Conservation (phyloP, 2,797 vertebrate species). For the Cossypha dichroa region DNA sequence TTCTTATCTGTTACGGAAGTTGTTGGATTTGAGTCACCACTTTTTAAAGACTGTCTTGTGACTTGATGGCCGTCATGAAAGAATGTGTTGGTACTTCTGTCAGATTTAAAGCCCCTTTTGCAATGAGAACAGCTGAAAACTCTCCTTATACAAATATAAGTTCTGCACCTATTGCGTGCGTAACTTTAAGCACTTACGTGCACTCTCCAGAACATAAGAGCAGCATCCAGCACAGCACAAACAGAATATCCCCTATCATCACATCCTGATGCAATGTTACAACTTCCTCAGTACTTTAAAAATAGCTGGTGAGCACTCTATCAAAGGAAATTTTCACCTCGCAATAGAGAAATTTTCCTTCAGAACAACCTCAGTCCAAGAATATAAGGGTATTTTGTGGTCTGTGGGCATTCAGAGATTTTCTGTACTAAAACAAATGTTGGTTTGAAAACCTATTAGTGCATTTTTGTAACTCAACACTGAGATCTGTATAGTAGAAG, state of each 20-base stretch:
- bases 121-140: neutral
- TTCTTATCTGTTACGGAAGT: constrained; percentile 3
- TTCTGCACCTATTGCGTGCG: neutral
- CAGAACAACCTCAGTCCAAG: neutral
- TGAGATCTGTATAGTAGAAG: neutral
- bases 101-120: neutral
- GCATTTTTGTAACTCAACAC: neutral
- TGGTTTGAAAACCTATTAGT: neutral
- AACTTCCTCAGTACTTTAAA: neutral
- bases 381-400: neutral
- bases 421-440: neutral
- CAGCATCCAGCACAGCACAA: neutral
- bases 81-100: constrained; percentile 1
- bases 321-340: neutral
- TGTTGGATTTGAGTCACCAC: neutral
- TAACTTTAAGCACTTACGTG: neutral
- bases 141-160: neutral
- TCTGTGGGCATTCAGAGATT: neutral
- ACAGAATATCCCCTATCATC: neutral
- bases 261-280: neutral
- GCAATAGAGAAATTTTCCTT: neutral
- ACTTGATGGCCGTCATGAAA: constrained; percentile 2
- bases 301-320: neutral
- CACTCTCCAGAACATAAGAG: neutral
- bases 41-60: constrained; percentile 8